A percentile compares a stretch with the other conserved stretches of the same genome.
Evolutionary conservation across 1,140 invertebrate species (phyloP).

Genomic region (Drosophila pseudoananassae): DNA sequence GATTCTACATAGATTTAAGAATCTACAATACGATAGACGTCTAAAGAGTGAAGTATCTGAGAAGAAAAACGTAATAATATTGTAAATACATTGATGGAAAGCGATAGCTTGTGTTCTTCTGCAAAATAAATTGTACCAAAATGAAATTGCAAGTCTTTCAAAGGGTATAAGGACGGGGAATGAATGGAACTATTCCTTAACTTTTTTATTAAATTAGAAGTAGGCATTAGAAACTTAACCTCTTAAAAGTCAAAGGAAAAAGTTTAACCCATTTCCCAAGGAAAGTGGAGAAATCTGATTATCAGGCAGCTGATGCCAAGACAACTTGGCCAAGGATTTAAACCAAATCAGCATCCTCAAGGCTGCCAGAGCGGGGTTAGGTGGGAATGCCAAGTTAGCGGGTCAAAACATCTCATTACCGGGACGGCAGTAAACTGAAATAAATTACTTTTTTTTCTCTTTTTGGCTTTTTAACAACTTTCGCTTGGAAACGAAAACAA

Average conservation of each 20-base stretch:
- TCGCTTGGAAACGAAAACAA: slow-evolving; percentile 62
- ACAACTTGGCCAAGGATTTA: slow-evolving; percentile 55
- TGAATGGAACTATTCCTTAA: no score
- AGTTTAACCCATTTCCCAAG: slow-evolving; percentile 51
- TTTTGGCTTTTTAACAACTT: slow-evolving; percentile 59
- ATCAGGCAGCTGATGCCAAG: slow-evolving; percentile 48
- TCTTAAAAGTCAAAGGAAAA: slow-evolving; percentile 30
- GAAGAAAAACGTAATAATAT: slow-evolving; percentile 39
- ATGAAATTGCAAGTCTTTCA: not conserved
- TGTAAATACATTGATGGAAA: slow-evolving; percentile 59
- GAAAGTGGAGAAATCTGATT: slow-evolving; percentile 46
- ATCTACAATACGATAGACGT: slow-evolving; percentile 63
- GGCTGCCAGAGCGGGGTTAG: slow-evolving; percentile 28
- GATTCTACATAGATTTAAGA: slow-evolving; percentile 27
- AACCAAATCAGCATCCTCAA: slow-evolving; percentile 51
- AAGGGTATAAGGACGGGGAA: no score
- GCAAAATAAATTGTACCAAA: slow-evolving; percentile 48
- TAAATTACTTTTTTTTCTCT: slow-evolving; percentile 75
- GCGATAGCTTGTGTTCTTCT: slow-evolving; percentile 45
- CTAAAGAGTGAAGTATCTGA: slow-evolving; percentile 30
- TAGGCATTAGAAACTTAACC: slow-evolving; percentile 35
- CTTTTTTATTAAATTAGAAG: slow-evolving; percentile 9
- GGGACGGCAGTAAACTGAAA: slow-evolving; percentile 63
- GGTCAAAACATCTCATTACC: slow-evolving; percentile 76
- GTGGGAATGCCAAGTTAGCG: slow-evolving; percentile 59